Percentiles rank a stretch among this genome's conserved stretches.
Evolutionary conservation across 1,140 invertebrate species (phyloP).

Genomic region (Drosophila mayri): DNA sequence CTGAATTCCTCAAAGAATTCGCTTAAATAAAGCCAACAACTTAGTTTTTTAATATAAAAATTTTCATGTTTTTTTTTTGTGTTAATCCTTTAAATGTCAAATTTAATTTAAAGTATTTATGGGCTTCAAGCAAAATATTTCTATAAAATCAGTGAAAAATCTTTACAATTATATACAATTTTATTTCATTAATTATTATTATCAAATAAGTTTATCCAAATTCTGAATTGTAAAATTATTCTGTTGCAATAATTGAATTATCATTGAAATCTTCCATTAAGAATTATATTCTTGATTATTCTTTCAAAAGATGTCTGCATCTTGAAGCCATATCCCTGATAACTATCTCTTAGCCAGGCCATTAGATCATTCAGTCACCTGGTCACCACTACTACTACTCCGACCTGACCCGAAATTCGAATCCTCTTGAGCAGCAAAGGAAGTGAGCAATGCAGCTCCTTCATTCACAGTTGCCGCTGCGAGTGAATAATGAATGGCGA

Average conservation of each 20-base stretch:
- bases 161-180: too few species aligned
- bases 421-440: neutral
- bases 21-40: neutral
- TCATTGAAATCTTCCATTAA: slow-evolving; percentile 1
- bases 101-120: too few species aligned
- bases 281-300: neutral
- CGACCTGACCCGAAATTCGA: neutral
- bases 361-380: slow-evolving; percentile 17
- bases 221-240: too few species aligned
- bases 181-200: too few species aligned
- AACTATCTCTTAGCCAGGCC: neutral
- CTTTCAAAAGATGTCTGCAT: neutral
- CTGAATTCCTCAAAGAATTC: neutral
- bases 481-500: slow-evolving; percentile 62
- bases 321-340: neutral
- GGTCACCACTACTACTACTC: neutral
- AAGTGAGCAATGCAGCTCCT: slow-evolving; percentile 15
- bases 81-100: too few species aligned
- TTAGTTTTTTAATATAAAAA: neutral
- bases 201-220: too few species aligned
- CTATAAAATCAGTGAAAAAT: too few species aligned
- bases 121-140: too few species aligned
- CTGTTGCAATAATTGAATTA: too few species aligned
- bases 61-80: neutral
- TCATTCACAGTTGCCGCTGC: slow-evolving; percentile 28